These are phyloP conservation scores for Oreochromis mossambicus DNA, from an alignment of 2,797 vertebrate genomes.

Conservation along the genomic window DNA sequence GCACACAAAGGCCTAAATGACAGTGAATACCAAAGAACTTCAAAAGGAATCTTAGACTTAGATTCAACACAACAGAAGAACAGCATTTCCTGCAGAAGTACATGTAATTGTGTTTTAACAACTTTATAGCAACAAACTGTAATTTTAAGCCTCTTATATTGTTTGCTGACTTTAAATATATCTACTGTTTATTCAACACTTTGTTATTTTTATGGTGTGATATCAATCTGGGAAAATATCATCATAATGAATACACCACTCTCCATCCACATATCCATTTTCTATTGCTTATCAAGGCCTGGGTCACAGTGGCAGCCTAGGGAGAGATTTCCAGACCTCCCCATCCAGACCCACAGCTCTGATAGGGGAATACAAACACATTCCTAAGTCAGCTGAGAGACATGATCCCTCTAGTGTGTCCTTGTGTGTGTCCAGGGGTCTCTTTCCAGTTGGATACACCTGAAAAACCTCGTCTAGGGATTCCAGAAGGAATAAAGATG, in stretches of 20 bases:
- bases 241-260: background rate
- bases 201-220: background rate
- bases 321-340: background rate
- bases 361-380: background rate
- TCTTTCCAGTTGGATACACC: background rate
- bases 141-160: background rate
- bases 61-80: background rate
- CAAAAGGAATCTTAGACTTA: background rate
- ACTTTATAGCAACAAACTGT: background rate
- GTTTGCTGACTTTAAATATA: background rate
- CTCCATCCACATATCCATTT: rapidly evolving
- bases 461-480: rapidly evolving
- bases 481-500: background rate
- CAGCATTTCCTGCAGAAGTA: background rate
- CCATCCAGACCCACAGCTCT: background rate
- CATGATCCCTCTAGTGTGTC: background rate
- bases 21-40: slow-evolving; percentile 23
- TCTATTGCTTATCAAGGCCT: background rate
- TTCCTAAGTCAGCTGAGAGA: background rate
- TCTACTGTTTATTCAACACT: background rate
- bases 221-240: background rate
- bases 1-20: slow-evolving; percentile 1
- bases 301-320: rapidly evolving
- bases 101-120: background rate
- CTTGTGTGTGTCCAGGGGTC: background rate